These are phyloP conservation scores for Podarcis raffonei DNA, from an alignment of 2,113 vertebrate genomes.

Conservation along the genomic window DNA sequence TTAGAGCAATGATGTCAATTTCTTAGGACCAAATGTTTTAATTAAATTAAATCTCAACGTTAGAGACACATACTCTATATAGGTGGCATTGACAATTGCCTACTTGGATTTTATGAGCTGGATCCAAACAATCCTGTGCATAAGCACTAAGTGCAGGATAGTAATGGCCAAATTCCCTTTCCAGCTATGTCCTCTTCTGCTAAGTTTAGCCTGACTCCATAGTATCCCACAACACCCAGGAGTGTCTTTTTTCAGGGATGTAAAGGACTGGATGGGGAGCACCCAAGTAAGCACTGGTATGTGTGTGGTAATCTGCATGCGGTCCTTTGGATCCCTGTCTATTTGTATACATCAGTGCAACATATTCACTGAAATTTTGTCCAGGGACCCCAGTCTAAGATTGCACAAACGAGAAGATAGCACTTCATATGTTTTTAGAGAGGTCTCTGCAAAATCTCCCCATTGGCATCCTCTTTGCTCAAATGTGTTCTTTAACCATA, in stretches of 20 bases:
- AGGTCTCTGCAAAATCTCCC: background rate
- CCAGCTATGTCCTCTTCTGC: background rate
- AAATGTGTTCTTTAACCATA: constrained; percentile 19
- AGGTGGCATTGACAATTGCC: background rate
- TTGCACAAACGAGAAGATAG: background rate
- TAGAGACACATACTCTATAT: background rate
- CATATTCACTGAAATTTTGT: background rate
- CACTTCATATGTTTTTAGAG: background rate
- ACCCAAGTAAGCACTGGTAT: background rate
- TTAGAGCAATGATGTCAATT: background rate
- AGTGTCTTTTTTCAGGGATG: background rate
- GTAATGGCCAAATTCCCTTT: background rate
- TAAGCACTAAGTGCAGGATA: background rate
- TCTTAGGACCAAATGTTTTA: background rate
- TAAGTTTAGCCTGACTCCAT: background rate
- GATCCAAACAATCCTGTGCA: background rate
- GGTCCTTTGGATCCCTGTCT: background rate
- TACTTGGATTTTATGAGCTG: background rate
- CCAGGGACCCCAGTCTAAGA: background rate
- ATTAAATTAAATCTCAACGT: background rate
- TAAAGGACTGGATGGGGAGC: background rate
- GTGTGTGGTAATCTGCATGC: background rate
- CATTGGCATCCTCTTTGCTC: background rate
- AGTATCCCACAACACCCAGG: background rate
- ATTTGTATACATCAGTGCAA: background rate